Evolutionary conservation across 2,797 vertebrate species (phyloP).

Genomic region (Astyanax mexicanus): DNA sequence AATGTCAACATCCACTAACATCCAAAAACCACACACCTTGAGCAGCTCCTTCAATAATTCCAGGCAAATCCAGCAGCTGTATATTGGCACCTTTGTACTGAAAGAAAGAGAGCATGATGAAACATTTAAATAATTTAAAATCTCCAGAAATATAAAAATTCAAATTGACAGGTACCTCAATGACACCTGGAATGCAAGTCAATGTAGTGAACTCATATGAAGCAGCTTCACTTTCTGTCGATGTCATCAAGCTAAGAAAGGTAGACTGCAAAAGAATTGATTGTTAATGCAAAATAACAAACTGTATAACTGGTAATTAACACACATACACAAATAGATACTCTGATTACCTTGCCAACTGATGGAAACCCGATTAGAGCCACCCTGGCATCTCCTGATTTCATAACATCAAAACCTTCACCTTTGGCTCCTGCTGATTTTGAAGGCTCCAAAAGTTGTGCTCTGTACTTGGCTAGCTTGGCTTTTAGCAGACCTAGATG

Average conservation of each 20-base stretch:
- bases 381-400: conserved; percentile 96
- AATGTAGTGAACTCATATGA: conserved; percentile 98
- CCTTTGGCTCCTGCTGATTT: conserved; percentile 93
- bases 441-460: conserved; percentile 94
- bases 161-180: conserved; percentile 80
- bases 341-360: conserved; percentile 91
- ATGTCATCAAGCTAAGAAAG: conserved; percentile 96
- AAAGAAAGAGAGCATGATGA: conserved; percentile 27
- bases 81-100: conserved; percentile 99
- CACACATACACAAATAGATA: not conserved
- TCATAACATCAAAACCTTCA: conserved; percentile 99
- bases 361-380: conserved; percentile 97
- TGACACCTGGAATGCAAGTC: conserved; percentile 97
- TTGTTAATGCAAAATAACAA: not conserved
- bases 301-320: not conserved
- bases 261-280: conserved; percentile 85
- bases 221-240: conserved; percentile 94
- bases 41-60: conserved; percentile 97
- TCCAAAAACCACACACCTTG: conserved; percentile 82
- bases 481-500: conserved; percentile 97
- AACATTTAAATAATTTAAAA: not conserved
- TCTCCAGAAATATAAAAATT: not conserved
- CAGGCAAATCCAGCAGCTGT: conserved; percentile 96
- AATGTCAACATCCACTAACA: not conserved
- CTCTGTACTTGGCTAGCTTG: conserved; percentile 96